These are phyloP conservation scores for Thermophis baileyi DNA, from an alignment of 2,113 vertebrate genomes.

Conservation along the genomic window DNA sequence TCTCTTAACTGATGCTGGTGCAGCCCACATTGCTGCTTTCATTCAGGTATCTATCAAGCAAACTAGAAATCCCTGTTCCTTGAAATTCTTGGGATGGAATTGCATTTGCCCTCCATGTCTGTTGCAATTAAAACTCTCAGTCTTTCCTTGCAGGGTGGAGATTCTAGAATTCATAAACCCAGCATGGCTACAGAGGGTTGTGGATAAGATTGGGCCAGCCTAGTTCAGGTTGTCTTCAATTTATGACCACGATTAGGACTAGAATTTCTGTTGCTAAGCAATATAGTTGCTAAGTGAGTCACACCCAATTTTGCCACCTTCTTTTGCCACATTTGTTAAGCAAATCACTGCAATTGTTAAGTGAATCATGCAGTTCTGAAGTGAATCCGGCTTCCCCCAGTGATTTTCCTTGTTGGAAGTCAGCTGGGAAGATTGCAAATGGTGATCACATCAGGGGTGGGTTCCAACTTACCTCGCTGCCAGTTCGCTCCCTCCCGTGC, in stretches of 20 bases:
- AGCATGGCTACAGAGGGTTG: neutral
- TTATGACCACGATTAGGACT: neutral
- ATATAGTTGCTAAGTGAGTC: neutral
- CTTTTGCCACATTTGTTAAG: no score
- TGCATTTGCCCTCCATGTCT: neutral
- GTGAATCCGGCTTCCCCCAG: no score
- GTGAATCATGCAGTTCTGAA: no score
- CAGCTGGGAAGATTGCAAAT: no score
- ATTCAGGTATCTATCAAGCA: slow-evolving; percentile 73
- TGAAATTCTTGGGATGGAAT: neutral
- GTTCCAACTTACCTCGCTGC: no score
- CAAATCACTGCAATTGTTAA: no score
- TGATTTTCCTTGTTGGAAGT: no score
- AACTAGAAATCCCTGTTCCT: neutral
- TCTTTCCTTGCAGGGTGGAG: neutral
- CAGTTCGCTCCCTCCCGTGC: no score
- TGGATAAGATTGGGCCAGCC: neutral
- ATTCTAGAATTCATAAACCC: neutral
- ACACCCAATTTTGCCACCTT: no score
- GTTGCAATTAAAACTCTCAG: neutral
- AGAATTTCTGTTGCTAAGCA: neutral
- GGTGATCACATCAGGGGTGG: no score
- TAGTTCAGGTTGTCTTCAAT: neutral
- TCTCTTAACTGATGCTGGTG: slow-evolving; percentile 74
- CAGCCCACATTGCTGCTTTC: slow-evolving; percentile 66